phyloP scores from a whole-genome alignment of 2,888 invertebrate species.

The Dusona sp. region DNA sequence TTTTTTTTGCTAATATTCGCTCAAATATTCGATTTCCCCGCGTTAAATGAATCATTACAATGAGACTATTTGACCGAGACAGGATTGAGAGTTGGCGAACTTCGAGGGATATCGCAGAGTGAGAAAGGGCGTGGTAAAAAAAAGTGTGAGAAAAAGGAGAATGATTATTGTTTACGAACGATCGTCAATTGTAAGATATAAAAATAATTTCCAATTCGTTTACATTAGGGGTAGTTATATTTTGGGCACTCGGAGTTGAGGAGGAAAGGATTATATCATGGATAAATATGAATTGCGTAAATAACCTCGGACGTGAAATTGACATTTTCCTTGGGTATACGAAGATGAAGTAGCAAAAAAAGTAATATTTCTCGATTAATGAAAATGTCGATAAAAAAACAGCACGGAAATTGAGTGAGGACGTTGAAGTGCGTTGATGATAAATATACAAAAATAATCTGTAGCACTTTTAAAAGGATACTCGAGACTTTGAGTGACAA shows the following conservation, averaged over 20 bases:
- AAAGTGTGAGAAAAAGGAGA: conserved; percentile 24
- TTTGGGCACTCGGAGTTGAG: neutral
- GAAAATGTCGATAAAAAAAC: neutral
- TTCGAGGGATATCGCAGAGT: neutral
- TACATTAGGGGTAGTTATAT: neutral
- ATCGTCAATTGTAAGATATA: conserved; percentile 43
- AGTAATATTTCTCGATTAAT: neutral
- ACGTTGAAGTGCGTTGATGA: neutral
- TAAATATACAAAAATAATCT: conserved; percentile 49
- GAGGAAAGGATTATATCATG: conserved; percentile 7
- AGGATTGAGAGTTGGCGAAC: neutral
- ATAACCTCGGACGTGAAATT: neutral
- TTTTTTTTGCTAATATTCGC: neutral
- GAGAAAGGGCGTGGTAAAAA: conserved; percentile 4
- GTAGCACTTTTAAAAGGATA: conserved; percentile 17
- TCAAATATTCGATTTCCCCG: neutral
- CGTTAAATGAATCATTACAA: neutral
- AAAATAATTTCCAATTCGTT: conserved; percentile 47
- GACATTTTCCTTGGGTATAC: conserved; percentile 5
- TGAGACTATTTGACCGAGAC: neutral
- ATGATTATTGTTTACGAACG: conserved; percentile 25
- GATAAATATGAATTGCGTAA: neutral
- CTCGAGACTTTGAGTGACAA: neutral
- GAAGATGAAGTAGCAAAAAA: neutral
- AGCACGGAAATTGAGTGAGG: neutral